Evolutionary conservation across 2,113 vertebrate species (phyloP).

Genomic region (Lagenorhynchus albirostris): DNA sequence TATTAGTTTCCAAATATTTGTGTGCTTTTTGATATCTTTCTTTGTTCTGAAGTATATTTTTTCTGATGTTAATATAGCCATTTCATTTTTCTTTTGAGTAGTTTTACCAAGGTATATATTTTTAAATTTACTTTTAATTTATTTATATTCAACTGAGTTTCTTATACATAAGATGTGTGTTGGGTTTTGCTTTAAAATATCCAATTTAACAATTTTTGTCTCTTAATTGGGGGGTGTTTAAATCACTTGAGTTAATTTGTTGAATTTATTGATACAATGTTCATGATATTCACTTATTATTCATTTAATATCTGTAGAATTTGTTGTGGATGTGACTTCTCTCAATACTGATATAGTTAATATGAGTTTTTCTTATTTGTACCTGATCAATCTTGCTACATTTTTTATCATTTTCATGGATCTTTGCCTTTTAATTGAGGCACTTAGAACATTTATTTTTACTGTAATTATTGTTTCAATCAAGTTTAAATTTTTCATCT

Average conservation of each 20-base stretch:
- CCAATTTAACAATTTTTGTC: background rate
- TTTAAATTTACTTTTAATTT: background rate
- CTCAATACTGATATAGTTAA: background rate
- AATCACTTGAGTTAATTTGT: background rate
- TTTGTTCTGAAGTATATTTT: background rate
- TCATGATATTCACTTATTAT: background rate
- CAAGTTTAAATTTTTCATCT: background rate
- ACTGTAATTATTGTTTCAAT: background rate
- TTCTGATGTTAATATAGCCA: background rate
- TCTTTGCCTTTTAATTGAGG: background rate
- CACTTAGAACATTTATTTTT: background rate
- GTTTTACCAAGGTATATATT: background rate
- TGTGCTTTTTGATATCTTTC: background rate
- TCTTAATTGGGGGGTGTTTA: background rate
- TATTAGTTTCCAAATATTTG: background rate
- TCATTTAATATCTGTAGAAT: background rate
- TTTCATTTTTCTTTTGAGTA: background rate
- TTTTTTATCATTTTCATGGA: background rate
- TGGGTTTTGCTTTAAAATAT: background rate
- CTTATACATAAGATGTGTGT: background rate
- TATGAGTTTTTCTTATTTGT: background rate
- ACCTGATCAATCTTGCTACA: background rate
- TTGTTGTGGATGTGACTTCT: background rate
- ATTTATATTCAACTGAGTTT: background rate
- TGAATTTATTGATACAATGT: background rate